Evolutionary conservation across 2,797 vertebrate genomes (phyloP).

Genomic region (Gallirallus australis): DNA sequence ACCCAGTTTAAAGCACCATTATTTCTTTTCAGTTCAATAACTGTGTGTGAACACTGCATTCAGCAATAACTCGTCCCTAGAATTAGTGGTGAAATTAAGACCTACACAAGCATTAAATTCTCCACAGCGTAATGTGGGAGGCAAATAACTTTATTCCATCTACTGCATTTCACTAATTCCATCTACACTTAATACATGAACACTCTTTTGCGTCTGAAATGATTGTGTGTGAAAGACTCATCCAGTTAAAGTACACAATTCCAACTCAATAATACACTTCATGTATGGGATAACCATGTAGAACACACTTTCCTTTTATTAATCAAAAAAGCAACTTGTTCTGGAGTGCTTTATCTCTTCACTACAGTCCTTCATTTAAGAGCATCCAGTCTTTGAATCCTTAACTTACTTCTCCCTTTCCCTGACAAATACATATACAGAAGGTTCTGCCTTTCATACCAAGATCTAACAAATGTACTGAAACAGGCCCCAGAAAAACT

Average conservation of each 20-base stretch:
- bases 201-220: background rate
- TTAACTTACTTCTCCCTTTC: background rate
- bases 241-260: background rate
- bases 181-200: background rate
- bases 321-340: background rate
- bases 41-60: background rate
- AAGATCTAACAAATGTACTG: background rate
- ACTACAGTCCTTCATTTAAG: background rate
- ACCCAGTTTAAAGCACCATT: background rate
- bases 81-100: background rate
- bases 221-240: background rate
- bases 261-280: background rate
- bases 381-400: background rate
- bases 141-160: background rate
- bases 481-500: background rate
- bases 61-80: background rate
- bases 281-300: accelerated
- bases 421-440: background rate
- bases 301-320: background rate
- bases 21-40: background rate
- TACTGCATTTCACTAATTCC: background rate
- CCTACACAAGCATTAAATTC: background rate
- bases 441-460: background rate
- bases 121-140: background rate
- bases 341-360: background rate